Base-by-base conservation (phyloP, 2,113 vertebrate species). In the Ptilorrhoa leucosticta region DNA sequence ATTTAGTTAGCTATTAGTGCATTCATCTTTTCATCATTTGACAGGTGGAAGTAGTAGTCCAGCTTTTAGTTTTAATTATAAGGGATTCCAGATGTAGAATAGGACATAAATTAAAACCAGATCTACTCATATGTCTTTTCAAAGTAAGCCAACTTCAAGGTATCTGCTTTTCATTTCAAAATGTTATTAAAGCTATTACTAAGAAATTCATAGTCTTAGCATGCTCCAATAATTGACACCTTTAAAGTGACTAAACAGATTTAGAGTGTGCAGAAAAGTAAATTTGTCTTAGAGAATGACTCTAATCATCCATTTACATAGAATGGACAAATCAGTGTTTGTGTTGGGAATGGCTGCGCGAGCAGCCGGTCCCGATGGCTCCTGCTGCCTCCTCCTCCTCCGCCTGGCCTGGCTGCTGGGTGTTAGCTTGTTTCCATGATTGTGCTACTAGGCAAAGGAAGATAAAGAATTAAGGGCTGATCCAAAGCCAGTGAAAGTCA, bases 31-130 rank as follows among this genome's bases (percentile, higher is more conserved):
- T 99, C 98, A 99, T 98, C 98, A 97, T 99, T 99, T 99, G 99
- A 99, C 99, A 99, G 99, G 99, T 99, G 99, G 99, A 99, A 99
- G 98, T 99, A 99, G 98, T 99, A 99, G 98, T 98, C 98, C 98
- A 98, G 98, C 99, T 99, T 99, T 99, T 99, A 98, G 98, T 99
- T 99, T 99, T 99, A 99, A 99, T 99, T 99, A 99, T 99, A 99
- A 99, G 98, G 98, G 98, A 99, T 99, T 99, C 99, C 99, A 99
- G 99, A 99, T 99, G 99, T 99, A 98, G 98, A 99, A 98, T 97
- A 98, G 98, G 95, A 96, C 98, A 97, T 99, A 99, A 99, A 99
- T 99, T 98, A 99, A 99, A 99, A 99, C 98, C 99, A 99, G 99
- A 99, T 98, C 98, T 98, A 98, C 99, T 99, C 98, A 97, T 98